Conservation (phyloP, 2,888 invertebrate genomes). For the Pterostichus niger region DNA sequence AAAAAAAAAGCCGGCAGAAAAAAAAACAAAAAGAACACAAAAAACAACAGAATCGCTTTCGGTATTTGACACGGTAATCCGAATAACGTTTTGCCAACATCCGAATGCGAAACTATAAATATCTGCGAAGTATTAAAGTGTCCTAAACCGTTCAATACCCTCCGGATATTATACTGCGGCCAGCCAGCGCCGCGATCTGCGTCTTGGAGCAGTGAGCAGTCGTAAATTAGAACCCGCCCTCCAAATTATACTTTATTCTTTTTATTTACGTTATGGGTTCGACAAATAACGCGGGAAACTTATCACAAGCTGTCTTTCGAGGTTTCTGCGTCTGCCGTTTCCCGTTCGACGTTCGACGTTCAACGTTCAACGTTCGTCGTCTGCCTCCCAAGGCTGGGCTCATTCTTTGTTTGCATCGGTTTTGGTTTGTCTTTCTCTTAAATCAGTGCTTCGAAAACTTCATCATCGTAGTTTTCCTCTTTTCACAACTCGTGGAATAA, state of each 20-base stretch:
- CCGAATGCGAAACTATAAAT: constrained; percentile 64
- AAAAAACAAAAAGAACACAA: constrained; percentile 51
- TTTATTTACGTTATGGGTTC: constrained; percentile 66
- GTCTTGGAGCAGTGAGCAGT: constrained; percentile 32
- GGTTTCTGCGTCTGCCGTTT: constrained; percentile 17
- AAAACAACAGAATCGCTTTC: constrained; percentile 62
- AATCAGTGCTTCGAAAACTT: constrained; percentile 56
- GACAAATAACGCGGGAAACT: constrained; percentile 64
- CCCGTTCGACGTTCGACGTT: not conserved
- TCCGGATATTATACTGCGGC: constrained; percentile 45
- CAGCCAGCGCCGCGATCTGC: constrained; percentile 6
- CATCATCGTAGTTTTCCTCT: constrained; percentile 46
- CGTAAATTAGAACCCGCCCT: constrained; percentile 63
- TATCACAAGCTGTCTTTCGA: constrained; percentile 65
- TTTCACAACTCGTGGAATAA: constrained; percentile 43
- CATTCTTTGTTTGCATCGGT: constrained; percentile 50
- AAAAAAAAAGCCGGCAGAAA: constrained; percentile 46
- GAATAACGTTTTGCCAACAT: constrained; percentile 63
- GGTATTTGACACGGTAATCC: constrained; percentile 64
- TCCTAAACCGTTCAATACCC: constrained; percentile 61
- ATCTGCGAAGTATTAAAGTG: constrained; percentile 61
- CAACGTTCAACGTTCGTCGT: not conserved
- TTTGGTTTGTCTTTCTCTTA: constrained; percentile 50
- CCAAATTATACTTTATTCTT: constrained; percentile 66
- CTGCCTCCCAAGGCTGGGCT: not conserved